phyloP scores from a whole-genome alignment of 30 jellyfish, hydroid and myxozoan genomes.

The Turritopsis rubra region DNA sequence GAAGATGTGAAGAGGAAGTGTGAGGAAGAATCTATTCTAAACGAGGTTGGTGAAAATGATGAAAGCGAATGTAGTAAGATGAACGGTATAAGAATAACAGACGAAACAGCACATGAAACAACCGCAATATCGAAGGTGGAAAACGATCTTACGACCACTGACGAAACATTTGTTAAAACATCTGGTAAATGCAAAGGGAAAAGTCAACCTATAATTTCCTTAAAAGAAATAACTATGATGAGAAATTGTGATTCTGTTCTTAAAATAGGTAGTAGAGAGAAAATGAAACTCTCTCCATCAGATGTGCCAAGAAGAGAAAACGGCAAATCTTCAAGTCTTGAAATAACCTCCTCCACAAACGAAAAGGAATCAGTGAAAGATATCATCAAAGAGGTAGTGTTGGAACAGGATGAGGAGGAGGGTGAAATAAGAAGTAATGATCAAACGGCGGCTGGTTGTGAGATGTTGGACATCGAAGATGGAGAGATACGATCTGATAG shows the following conservation, averaged over 20 bases:
- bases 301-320: no score
- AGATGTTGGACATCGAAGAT: not conserved
- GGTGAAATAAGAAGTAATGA: not conserved
- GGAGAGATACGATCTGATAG: not conserved
- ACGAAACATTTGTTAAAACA: not conserved
- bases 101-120: no score
- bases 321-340: no score
- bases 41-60: no score
- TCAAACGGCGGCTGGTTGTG: not conserved
- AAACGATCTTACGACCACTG: not conserved
- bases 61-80: no score
- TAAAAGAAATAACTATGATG: no score
- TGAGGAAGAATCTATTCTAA: not conserved
- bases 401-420: conserved; percentile 1
- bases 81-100: no score
- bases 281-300: no score
- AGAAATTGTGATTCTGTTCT: no score
- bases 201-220: no score
- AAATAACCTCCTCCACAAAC: no score
- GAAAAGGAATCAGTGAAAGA: not conserved
- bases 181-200: not conserved
- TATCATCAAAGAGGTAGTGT: not conserved
- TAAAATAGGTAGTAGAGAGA: no score
- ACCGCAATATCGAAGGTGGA: not conserved
- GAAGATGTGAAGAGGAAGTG: not conserved